Evolutionary conservation across 2,888 invertebrate genomes (phyloP).

Genomic region (Argyresthia goedartella): DNA sequence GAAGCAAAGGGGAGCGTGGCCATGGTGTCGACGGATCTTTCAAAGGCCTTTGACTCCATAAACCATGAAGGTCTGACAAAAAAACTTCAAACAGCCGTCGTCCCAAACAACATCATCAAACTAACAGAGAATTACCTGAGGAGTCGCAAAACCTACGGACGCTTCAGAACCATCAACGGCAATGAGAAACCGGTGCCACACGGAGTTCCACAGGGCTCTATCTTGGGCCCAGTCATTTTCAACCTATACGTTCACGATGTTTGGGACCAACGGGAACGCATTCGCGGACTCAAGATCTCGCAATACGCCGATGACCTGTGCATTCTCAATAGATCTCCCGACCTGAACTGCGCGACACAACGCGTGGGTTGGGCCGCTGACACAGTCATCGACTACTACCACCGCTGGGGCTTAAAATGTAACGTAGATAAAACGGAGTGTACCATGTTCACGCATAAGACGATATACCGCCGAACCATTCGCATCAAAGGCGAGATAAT

Average conservation of each 20-base stretch:
- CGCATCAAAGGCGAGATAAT: neutral
- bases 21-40: constrained; percentile 9
- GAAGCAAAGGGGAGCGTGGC: constrained; percentile 7
- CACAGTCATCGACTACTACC: constrained; percentile 1
- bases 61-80: constrained; percentile 7
- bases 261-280: neutral
- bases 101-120: constrained; percentile 7
- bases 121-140: constrained; percentile 7
- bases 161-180: constrained; percentile 2
- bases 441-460: neutral
- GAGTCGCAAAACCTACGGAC: neutral
- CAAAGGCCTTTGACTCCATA: constrained; percentile 9
- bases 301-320: constrained; percentile 6
- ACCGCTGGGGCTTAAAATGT: constrained; percentile 5
- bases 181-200: neutral
- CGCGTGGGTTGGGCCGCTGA: constrained; percentile 6
- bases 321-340: constrained; percentile 1
- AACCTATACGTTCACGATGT: constrained; percentile 3
- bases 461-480: neutral
- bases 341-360: neutral
- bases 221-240: too few species aligned
- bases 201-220: constrained; percentile 3
- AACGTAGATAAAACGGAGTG: constrained; percentile 8
- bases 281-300: constrained; percentile 2
- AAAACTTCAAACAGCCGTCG: constrained; percentile 5